Conservation (phyloP, 2,888 invertebrate genomes). For the Nomada ruficornis region DNA sequence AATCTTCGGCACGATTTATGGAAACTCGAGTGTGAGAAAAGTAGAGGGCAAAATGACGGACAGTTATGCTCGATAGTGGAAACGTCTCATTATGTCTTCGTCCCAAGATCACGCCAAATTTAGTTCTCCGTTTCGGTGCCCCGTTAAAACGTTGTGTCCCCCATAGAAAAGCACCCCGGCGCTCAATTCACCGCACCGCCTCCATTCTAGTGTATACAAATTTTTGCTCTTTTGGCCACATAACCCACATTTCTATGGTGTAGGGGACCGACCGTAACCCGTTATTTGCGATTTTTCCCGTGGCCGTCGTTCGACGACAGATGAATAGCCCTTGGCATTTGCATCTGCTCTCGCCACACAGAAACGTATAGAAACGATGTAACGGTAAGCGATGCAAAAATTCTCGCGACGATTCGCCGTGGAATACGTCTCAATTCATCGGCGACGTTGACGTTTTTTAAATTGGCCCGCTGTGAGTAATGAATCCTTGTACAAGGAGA, state of each 20-base stretch:
- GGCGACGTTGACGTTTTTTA: slow-evolving; percentile 24
- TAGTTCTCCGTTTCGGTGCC: slow-evolving; percentile 67
- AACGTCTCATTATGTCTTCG: slow-evolving; percentile 73
- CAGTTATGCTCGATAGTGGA: slow-evolving; percentile 52
- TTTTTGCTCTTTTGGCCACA: slow-evolving; percentile 82
- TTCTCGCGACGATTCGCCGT: slow-evolving; percentile 45
- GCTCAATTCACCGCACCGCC: slow-evolving; percentile 73
- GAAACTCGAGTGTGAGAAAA: slow-evolving; percentile 28
- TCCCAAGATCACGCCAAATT: slow-evolving; percentile 80
- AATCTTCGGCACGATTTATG: background rate
- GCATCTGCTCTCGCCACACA: slow-evolving; percentile 74
- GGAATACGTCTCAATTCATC: slow-evolving; percentile 68
- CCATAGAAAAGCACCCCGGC: slow-evolving; percentile 62
- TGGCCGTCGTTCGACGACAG: slow-evolving; percentile 57
- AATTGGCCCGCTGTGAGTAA: slow-evolving; percentile 30
- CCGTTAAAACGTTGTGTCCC: slow-evolving; percentile 65
- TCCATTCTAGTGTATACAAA: slow-evolving; percentile 82
- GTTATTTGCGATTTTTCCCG: slow-evolving; percentile 80
- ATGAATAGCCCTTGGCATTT: slow-evolving; percentile 70
- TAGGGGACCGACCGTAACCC: slow-evolving; percentile 78
- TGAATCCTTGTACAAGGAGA: slow-evolving; percentile 14
- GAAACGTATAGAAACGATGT: slow-evolving; percentile 48
- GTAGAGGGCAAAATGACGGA: slow-evolving; percentile 5
- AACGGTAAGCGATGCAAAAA: slow-evolving; percentile 74
- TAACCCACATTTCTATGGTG: slow-evolving; percentile 83